Percentiles rank a stretch among this genome's conserved stretches.
phyloP scores from a whole-genome alignment of 1,140 invertebrate genomes.

The Papilio polyxenes region DNA sequence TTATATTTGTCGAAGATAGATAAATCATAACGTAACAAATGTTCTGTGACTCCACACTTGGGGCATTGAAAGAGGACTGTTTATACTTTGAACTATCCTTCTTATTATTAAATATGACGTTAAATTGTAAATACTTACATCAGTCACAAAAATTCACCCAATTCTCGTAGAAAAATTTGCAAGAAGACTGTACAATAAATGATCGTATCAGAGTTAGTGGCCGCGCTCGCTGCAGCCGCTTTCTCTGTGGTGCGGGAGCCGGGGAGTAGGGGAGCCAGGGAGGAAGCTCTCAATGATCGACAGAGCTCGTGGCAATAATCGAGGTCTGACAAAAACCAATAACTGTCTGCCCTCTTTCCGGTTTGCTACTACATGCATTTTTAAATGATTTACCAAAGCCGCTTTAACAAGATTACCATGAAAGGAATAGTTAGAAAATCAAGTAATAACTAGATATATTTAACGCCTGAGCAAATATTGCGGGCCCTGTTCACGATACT shows the following conservation, averaged over 20 bases:
- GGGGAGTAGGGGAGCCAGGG: background rate
- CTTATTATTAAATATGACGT: no score
- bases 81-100: no score
- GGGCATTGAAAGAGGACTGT: no score
- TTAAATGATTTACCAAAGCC: background rate
- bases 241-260: background rate
- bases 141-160: background rate
- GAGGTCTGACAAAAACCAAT: background rate
- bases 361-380: background rate
- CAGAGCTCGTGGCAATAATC: background rate
- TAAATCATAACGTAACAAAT: background rate
- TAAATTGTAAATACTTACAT: no score
- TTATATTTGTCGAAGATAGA: background rate
- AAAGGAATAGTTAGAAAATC: background rate
- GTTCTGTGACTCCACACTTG: no score
- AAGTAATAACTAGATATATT: background rate
- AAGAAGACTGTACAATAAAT: background rate
- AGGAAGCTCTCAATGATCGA: background rate
- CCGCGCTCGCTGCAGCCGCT: background rate
- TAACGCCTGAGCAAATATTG: background rate
- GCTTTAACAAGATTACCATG: background rate
- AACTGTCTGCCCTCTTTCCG: slow-evolving; percentile 14
- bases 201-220: background rate
- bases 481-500: background rate
- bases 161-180: background rate